Conservation (phyloP, 2,888 invertebrate species). For the Sphinx pinastri region DNA sequence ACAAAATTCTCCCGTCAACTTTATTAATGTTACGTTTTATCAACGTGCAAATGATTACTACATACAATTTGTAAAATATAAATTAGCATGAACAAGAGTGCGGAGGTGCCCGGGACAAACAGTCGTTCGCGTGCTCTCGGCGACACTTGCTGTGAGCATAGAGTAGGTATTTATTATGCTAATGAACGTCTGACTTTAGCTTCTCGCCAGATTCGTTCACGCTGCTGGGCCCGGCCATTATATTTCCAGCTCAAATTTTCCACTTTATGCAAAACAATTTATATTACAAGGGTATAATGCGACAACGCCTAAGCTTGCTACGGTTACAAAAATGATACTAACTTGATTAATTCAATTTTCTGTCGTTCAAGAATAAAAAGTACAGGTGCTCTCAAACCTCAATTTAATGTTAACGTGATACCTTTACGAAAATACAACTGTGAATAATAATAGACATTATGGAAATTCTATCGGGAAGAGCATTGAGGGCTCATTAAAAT, state of each 20-base stretch:
- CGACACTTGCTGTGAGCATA: conserved; percentile 46
- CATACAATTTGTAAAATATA: conserved; percentile 57
- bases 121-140: conserved; percentile 56
- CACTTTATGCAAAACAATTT: neutral
- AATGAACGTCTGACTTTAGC: conserved; percentile 62
- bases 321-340: no score
- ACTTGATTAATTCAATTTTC: no score
- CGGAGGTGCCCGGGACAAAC: conserved; percentile 60
- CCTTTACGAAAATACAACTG: neutral
- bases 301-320: no score
- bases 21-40: conserved; percentile 6
- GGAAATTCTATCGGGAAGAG: neutral
- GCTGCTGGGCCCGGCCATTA: neutral
- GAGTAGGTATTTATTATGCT: conserved; percentile 67
- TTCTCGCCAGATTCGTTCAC: conserved; percentile 42
- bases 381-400: neutral
- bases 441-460: neutral
- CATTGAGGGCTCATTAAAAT: conserved; percentile 14
- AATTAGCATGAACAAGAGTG: conserved; percentile 66
- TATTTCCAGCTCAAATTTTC: neutral
- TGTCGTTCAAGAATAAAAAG: no score
- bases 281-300: neutral
- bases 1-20: neutral
- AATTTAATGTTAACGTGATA: neutral
- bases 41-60: conserved; percentile 34